Evolutionary conservation across 2,797 vertebrate species (phyloP).

Genomic region (Erpetoichthys calabaricus): DNA sequence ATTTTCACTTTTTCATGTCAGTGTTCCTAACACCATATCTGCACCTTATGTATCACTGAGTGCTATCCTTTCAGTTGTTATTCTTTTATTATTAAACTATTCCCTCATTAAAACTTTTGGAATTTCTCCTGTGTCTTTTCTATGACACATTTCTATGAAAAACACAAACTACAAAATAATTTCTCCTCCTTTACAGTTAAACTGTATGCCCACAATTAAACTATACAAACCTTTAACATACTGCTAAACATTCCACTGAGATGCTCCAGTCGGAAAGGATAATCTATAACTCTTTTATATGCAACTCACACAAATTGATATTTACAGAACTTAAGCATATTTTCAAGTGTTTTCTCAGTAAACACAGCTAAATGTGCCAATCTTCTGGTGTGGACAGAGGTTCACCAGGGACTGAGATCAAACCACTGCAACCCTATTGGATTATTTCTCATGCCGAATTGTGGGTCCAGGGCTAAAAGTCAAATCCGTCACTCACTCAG

Average conservation of each 20-base stretch:
- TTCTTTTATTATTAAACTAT: slow-evolving; percentile 39
- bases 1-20: background rate
- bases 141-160: too few species aligned
- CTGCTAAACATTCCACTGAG: too few species aligned
- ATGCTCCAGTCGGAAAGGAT: too few species aligned
- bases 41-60: slow-evolving; percentile 37
- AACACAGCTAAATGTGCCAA: slow-evolving; percentile 27
- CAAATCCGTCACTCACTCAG: slow-evolving; percentile 52
- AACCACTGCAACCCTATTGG: background rate
- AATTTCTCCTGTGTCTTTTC: slow-evolving; percentile 5
- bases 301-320: slow-evolving; percentile 35
- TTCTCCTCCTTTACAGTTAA: too few species aligned
- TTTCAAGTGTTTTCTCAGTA: slow-evolving; percentile 31
- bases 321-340: slow-evolving; percentile 39
- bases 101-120: slow-evolving; percentile 35
- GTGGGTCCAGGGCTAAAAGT: slow-evolving; percentile 26
- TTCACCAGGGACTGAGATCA: slow-evolving; percentile 31
- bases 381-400: slow-evolving; percentile 42
- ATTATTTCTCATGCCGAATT: slow-evolving; percentile 11
- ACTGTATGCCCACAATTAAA: too few species aligned
- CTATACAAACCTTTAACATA: too few species aligned
- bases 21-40: background rate
- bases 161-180: too few species aligned
- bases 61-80: slow-evolving; percentile 17
- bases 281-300: slow-evolving; percentile 36